These are phyloP conservation scores for Ypsolopha scabrella DNA, from an alignment of 2,888 invertebrate species.

Conservation along the genomic window DNA sequence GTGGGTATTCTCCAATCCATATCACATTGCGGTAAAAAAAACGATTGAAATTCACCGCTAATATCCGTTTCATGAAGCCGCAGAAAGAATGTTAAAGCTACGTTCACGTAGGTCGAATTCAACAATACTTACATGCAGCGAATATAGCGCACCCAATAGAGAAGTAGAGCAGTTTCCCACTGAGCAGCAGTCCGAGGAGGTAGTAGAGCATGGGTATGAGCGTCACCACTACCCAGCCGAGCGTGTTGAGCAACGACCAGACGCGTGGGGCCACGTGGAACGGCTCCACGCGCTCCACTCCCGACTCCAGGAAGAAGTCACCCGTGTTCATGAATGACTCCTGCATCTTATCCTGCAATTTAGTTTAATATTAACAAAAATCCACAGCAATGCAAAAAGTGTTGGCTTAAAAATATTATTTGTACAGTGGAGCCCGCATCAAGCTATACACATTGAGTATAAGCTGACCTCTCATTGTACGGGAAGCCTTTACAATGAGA, in stretches of 20 bases:
- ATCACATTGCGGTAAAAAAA: too few relatives aligned
- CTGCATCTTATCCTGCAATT: conserved; percentile 75
- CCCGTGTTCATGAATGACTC: conserved; percentile 82
- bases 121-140: conserved; percentile 76
- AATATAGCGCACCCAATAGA: conserved; percentile 78
- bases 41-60: too few relatives aligned
- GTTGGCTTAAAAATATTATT: too few relatives aligned
- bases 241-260: conserved; percentile 78
- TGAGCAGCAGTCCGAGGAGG: conserved; percentile 74
- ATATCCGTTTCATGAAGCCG: too few relatives aligned
- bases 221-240: conserved; percentile 77
- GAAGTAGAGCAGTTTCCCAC: conserved; percentile 79
- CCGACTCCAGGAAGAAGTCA: conserved; percentile 83
- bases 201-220: conserved; percentile 80
- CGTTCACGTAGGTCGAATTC: neutral
- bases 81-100: neutral
- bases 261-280: conserved; percentile 71
- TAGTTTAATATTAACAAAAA: too few relatives aligned
- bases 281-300: conserved; percentile 72
- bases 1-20: too few relatives aligned
- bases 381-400: too few relatives aligned
- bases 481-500: too few relatives aligned
- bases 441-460: too few relatives aligned
- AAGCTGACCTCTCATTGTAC: too few relatives aligned
- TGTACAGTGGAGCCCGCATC: too few relatives aligned